Conservation (phyloP, 2,888 invertebrate genomes). For the Eupithecia abbreviata region DNA sequence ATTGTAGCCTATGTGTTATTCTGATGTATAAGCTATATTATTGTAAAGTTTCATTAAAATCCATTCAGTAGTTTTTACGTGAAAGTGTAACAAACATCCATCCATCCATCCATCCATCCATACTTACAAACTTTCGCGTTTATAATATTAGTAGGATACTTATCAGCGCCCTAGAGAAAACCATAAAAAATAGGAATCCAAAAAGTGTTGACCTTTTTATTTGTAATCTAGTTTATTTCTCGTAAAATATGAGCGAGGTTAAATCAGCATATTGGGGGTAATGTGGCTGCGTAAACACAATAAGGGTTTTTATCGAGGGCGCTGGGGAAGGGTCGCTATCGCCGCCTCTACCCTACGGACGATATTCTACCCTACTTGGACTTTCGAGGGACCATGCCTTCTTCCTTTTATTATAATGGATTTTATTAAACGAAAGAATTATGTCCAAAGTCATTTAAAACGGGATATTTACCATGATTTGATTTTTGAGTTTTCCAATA, state of each 20-base stretch:
- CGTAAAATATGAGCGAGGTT: conserved; percentile 41
- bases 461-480: too few relatives aligned
- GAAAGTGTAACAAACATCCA: too few relatives aligned
- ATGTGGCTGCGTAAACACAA: conserved; percentile 42
- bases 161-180: neutral
- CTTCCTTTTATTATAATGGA: conserved; percentile 1
- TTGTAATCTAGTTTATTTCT: conserved; percentile 40
- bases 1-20: too few relatives aligned
- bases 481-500: too few relatives aligned
- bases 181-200: conserved; percentile 22
- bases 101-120: too few relatives aligned
- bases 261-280: conserved; percentile 32
- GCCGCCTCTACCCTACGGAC: conserved; percentile 21
- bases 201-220: conserved; percentile 37
- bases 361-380: neutral
- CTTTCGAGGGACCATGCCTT: neutral
- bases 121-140: too few relatives aligned
- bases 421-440: conserved; percentile 1
- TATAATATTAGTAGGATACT: too few relatives aligned
- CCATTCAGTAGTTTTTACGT: too few relatives aligned
- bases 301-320: conserved; percentile 35
- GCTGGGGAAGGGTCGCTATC: conserved; percentile 24
- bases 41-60: too few relatives aligned
- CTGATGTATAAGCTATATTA: too few relatives aligned
- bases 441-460: too few relatives aligned